A percentile compares a stretch with the other conserved stretches of the same genome.
Conservation (phyloP, 2,797 vertebrate genomes). For the Malurus leucopterus region DNA sequence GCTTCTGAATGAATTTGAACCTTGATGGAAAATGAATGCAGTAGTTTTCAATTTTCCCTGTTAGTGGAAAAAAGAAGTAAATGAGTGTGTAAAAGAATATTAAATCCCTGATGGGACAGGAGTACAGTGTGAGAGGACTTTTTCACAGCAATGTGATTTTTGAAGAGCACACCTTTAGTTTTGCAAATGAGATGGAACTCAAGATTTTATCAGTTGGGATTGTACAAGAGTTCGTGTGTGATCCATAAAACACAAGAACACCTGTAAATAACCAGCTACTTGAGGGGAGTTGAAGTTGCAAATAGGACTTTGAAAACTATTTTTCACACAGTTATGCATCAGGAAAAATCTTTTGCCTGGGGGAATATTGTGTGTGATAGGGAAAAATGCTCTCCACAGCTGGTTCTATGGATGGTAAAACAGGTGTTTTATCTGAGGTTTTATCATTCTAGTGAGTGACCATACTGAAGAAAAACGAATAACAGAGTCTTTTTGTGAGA, state of each 20-base stretch:
- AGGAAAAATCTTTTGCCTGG: neutral
- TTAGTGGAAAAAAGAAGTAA: neutral
- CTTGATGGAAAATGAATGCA: neutral
- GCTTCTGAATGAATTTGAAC: neutral
- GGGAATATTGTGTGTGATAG: neutral
- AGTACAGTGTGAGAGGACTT: neutral
- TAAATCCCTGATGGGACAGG: fast-evolving
- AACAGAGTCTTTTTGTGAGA: neutral
- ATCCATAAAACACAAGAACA: neutral
- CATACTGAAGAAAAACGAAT: neutral
- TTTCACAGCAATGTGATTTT: neutral
- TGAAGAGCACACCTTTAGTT: neutral
- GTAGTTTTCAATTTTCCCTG: neutral
- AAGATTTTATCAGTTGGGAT: neutral
- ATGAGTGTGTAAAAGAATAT: neutral
- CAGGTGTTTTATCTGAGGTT: neutral
- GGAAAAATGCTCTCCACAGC: neutral
- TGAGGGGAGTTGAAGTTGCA: neutral
- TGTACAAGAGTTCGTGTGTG: neutral
- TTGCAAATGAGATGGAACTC: neutral
- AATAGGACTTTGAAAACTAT: neutral
- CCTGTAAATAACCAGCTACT: neutral
- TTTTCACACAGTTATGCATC: neutral
- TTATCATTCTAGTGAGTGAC: neutral
- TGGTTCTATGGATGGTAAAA: neutral